Evolutionary conservation across 2,113 vertebrate genomes (phyloP), one percentile per base, ranked within the genome.

Genomic region (Neofelis nebulosa): DNA sequence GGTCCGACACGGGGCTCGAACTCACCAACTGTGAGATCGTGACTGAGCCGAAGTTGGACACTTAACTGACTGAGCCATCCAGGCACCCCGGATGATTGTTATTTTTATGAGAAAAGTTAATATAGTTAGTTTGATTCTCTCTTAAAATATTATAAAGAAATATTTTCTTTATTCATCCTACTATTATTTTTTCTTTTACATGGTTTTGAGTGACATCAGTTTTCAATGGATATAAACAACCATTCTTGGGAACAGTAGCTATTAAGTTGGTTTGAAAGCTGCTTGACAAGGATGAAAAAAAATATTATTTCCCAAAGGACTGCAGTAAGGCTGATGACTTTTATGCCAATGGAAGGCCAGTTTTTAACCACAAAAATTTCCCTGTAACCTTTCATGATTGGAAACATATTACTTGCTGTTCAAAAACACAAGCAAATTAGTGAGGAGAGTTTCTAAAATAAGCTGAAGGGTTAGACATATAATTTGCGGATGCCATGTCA

Each of bases 291-390:
- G 94, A 97, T 97, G 76, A 95, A 98, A 98, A 98, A 98, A 97
- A 98, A 97, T 92, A 90, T 93, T 97, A 78, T 97, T 95, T 97
- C 96, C 98, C 97, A 84, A 98, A 98, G 89, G 95, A 85, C 41
- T 96, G 91, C 93, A 85, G 81, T 91, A 94, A 96, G 90, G 83
- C 93, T 79, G 85, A 97, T 81, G 76, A 80, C 96, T 98, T 98
- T 97, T 97, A 95, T 97, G 95, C 98, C 98, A 98, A 97, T 96
- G 96, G 98, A 98, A 98, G 99, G 98, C 98, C 98, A 98, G 98
- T 98, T 99, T 99, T 99, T 99, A 85, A 83, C 99, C 99, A 98
- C 99, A 99, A 99, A 98, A 99, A 99, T 99, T 99, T 99, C 98
- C 99, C 98, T 99, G 98, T 98, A 98, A 99, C 98, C 99, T 98